Base-by-base conservation (phyloP, 2,113 vertebrate species). In the Macquaria ambigua region DNA sequence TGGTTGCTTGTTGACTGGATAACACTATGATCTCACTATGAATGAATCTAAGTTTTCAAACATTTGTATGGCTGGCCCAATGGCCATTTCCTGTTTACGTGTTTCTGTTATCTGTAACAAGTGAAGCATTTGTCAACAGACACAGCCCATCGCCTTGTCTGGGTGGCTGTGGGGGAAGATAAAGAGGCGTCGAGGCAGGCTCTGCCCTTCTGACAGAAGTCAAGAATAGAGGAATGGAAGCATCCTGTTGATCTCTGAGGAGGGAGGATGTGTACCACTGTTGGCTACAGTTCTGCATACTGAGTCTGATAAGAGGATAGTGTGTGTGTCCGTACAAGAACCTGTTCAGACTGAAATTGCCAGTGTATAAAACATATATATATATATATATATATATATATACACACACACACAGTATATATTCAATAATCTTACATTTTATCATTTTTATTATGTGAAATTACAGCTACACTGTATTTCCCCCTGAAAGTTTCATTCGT, bases 91-190 rank as follows among this genome's bases (percentile, higher is more conserved):
- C 86, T 87, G 90, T 90, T 91, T 87, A 82, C 75, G 77, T 74
- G 74, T 52, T 74, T 74, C 68, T 61, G 43, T 93, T 93, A 94
- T 95, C 93, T 87, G 79, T 70, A 87, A 89, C 89, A 90, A 93
- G 88, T 84, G 71, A 80, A 87, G 88, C 82, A 75, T 92, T 91
- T 92, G 88, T 94, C 87, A 81, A 84, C 90, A 89, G 74, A 86
- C 80, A 34, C 67, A 77, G 75, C 77, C 86, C 79, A 46, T 70
- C 53, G 86, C 84, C 74, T 76, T 34, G 85, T 88, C 87, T 78
- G 66, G 84, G 56, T 61, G 88, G 83, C 89, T 83, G 89, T 81
- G 74, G 81, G 80, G 83, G 31, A 79, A 93, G 94, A 94, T 94
- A 94, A 93, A 93, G 62, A 72, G 46, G 56, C 62, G 31, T 31